Conservation (phyloP, 2,113 vertebrate genomes). For the Protobothrops flavoviridis region DNA sequence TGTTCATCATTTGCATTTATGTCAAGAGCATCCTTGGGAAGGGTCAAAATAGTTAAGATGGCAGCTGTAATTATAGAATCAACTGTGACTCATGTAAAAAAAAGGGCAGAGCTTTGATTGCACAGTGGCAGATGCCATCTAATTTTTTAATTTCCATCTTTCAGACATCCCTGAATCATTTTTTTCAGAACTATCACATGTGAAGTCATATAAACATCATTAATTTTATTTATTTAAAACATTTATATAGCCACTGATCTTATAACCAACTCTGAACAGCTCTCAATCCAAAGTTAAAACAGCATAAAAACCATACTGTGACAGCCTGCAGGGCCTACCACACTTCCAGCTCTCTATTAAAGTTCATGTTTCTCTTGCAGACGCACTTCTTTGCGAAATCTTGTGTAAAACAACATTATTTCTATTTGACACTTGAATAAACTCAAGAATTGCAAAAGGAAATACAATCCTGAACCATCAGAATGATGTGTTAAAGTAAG, state of each 20-base stretch:
- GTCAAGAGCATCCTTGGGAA: not conserved
- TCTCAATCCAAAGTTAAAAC: too few relatives aligned
- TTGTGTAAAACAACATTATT: not conserved
- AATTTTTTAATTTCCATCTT: not conserved
- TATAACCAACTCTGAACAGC: too few relatives aligned
- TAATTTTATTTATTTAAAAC: not conserved
- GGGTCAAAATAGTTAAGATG: not conserved
- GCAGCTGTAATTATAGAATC: not conserved
- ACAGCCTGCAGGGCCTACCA: not conserved
- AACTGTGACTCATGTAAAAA: not conserved
- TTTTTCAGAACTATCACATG: not conserved
- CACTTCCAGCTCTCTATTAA: not conserved
- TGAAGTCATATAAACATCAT: not conserved
- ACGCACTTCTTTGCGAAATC: constrained; percentile 17
- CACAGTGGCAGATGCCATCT: not conserved
- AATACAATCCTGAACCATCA: not conserved
- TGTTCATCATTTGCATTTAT: not conserved
- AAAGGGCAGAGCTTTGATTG: not conserved
- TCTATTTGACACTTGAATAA: constrained; percentile 10
- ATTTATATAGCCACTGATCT: too few relatives aligned
- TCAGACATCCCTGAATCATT: not conserved
- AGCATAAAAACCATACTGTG: not conserved
- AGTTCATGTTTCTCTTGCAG: not conserved
- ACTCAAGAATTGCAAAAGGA: not conserved
- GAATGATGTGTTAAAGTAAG: constrained; percentile 31